Evolutionary conservation across 2,888 invertebrate genomes (phyloP), one percentile per base, ranked within the genome.

Genomic region (Thymelicus acteon): DNA sequence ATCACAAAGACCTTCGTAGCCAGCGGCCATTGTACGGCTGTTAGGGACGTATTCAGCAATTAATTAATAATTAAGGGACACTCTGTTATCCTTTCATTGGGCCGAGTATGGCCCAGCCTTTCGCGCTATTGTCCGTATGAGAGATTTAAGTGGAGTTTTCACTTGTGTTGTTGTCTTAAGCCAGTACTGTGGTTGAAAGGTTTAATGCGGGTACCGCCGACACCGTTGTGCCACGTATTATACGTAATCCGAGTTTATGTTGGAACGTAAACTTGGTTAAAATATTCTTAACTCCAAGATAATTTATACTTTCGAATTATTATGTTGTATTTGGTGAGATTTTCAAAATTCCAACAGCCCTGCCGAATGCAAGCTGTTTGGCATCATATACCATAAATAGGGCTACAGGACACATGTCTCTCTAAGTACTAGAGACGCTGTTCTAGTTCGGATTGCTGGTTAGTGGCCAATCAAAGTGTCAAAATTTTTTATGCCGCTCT

Each of bases 21-120:
- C 71, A 73, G 72, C 49, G 75, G 67, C 79, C 80, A 80, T 85
- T 85, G 82, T 84, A 74, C 48, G 71, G 73, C 85, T 85, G 85
- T 74, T 71, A 71, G 70, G 77, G 84, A 85, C 86, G 76, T 81
- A 77, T 78, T 75, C 80, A 77, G 79, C 83, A 85, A 85, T 86
- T 86, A 86, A 86, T 85, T 85, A 85, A 79, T 85, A 85, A 85
- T 85, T 82, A 84, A 82, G 81, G 80, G 74, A 79, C 77, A 80
- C 79, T 82, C 82, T 79, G 83, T 82, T 82, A 81, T 81, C 80
- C 79, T 78, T 78, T 82, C 80, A 79, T 57, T 62, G 52, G 68
- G 57, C 57, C 47, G 62, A 62, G 48, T 70, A 24, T 57, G 68
- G 62, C 47, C 37, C 54, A 57, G 40, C 48, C 54, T 57, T 57